Evolutionary conservation across 2,888 invertebrate genomes (phyloP), one percentile per base, ranked within the genome.

Genomic region (Xestia rhomboidea): DNA sequence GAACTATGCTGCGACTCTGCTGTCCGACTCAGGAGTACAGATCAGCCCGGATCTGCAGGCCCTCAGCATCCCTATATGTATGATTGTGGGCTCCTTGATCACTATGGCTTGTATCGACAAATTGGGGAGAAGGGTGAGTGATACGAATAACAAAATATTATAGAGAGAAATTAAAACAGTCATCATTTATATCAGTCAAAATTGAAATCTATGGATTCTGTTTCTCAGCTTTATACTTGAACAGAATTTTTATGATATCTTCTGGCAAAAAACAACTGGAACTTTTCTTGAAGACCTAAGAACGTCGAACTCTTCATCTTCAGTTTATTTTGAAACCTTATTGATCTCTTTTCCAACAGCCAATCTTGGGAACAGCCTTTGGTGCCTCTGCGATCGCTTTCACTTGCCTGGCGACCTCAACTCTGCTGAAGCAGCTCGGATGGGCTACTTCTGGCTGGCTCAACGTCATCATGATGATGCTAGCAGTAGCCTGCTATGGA

Each of bases 21-120:
- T 93, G 46, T 76, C 82, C 1, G 81, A 88, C 6, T 89, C 91
- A 0, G 91, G 90, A n/a, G 83, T 90, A 0, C 79, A 85, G 0
- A 84, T 92, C 46, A 91, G 88, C 41, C 90, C 92, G 0, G 89
- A 92, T 30, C 41, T 92, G n/a, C 91, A 91, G 64, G 89, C 90
- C 4, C 85, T 93, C 60, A 89, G 90, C 63, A 89, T 93, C 54
- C 93, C 93, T 5, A 71, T 89, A 11, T 87, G 90, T 34, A 90
- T 93, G 92, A 88, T 88, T 38, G 24, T 92, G 18, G 91, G 92
- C 5, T 87, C 90, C 10, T 60, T 91, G 0, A 49, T 88, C 2
- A 89, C 92, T 7, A 91, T 91, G 81, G 70, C 64, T 7, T 84
- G 85, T 18, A 84, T 93, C 0, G 92, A 91, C n/a, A 86, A 85